Evolutionary conservation across 2,113 vertebrate species (phyloP), one percentile per base, ranked within the genome.

Genomic region (Podocnemis expansa): DNA sequence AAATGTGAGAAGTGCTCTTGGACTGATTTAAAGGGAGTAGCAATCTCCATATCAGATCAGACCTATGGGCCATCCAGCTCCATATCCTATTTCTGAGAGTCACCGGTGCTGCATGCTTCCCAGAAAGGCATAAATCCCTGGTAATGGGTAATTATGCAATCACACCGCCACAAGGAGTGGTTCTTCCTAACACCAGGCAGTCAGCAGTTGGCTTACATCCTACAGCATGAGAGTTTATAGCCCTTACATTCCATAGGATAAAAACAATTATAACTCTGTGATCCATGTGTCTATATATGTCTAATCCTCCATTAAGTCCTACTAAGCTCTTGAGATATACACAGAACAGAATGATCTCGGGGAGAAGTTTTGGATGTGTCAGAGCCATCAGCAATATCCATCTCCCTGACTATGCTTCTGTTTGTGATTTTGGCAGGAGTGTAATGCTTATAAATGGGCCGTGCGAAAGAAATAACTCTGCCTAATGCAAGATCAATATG

Each of bases 51-150:
- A 87, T 27, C 54, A 63, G 3, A 29, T 63, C 82, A 78, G 87
- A 75, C 84, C 12, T 43, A 86, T 34, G 38, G n/a, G 38, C 31
- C 45, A 85, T 31, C 84, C 83, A 95, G 85, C 17, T 31, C 2
- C 29, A 80, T 31, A 83, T 13, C 85, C 94, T 78, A 24, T 87
- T 82, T 51, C 1, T 0, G 78, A 91, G 78, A 88, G 45, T 80
- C 96, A 96, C 90, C 94, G 93, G 91, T 93, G 91, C 96, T 93
- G 96, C 93, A 91, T 95, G 93, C 88, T 96, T 80, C 93, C 63
- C 8, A 67, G 63, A 17, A 38, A n/a, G 34, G 63, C 19, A n/a
- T 67, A 67, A 67, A 67, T 67, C 63, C 34, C 16, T 67, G 25
- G 34, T 58, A 94, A 91, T 1, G 96, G 91, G 85, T 87, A 97